Evolutionary conservation across 2,888 invertebrate species (phyloP).

Genomic region (Tanytarsus gracilentus): DNA sequence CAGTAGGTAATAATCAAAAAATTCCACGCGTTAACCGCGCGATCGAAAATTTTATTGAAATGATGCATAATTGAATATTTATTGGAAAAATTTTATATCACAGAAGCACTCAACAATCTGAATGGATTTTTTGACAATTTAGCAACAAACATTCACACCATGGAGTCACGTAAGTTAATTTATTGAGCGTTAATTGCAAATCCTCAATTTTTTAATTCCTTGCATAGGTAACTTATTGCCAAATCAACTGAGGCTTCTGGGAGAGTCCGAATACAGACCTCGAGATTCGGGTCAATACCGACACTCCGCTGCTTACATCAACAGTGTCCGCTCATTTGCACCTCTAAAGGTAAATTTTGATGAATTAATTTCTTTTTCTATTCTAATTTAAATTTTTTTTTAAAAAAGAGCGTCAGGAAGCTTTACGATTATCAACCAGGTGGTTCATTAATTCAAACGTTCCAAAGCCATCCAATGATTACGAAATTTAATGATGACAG

Average conservation of each 20-base stretch:
- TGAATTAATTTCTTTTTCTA: no score
- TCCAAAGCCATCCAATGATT: background rate
- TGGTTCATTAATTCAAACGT: background rate
- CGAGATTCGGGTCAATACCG: background rate
- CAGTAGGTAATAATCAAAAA: no score
- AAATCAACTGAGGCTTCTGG: slow-evolving; percentile 8
- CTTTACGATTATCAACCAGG: slow-evolving; percentile 11
- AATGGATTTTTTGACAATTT: slow-evolving; percentile 26
- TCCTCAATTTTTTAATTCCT: background rate
- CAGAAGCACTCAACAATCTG: slow-evolving; percentile 19
- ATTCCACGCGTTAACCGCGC: no score
- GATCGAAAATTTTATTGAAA: no score
- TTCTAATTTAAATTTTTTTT: no score
- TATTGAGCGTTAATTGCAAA: background rate
- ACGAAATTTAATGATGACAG: background rate
- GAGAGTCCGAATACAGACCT: slow-evolving; percentile 4
- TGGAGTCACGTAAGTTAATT: slow-evolving; percentile 21
- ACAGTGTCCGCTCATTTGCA: slow-evolving; percentile 6
- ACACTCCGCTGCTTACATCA: slow-evolving; percentile 17
- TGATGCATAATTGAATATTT: no score
- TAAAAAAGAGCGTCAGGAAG: background rate
- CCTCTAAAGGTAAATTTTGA: no score
- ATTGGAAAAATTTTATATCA: no score
- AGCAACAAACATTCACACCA: slow-evolving; percentile 13
- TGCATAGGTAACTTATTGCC: background rate